Percentiles rank a stretch among this genome's conserved stretches.
Conservation (phyloP, 2,888 invertebrate genomes). For the Synanthedon myopaeformis region DNA sequence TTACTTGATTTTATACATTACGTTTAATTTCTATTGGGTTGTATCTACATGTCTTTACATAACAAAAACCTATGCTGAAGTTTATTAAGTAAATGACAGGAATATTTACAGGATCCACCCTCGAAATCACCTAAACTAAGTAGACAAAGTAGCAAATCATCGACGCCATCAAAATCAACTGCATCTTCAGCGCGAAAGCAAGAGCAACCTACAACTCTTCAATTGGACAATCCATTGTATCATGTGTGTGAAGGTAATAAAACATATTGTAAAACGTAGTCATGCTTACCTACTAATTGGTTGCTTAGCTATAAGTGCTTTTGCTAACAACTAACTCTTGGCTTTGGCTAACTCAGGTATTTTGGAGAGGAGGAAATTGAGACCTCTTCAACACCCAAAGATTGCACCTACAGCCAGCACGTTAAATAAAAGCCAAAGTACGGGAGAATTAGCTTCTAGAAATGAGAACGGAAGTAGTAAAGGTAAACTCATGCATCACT, state of each 20-base stretch:
- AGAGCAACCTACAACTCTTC: conserved; percentile 43
- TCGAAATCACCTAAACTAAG: conserved; percentile 54
- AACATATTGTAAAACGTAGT: not conserved
- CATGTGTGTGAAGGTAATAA: conserved; percentile 80
- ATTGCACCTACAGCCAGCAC: conserved; percentile 32
- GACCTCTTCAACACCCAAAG: conserved; percentile 45
- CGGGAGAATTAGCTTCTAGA: conserved; percentile 64
- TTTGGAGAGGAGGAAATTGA: conserved; percentile 57
- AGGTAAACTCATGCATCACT: conserved; percentile 15
- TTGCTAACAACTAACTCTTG: conserved; percentile 28
- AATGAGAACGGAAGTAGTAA: conserved; percentile 49
- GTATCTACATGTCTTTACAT: not conserved
- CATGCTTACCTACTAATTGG: not conserved
- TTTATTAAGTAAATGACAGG: not conserved
- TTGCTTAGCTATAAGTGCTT: conserved; percentile 17
- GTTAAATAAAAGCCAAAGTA: conserved; percentile 69
- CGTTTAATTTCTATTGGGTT: not conserved
- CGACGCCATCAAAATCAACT: conserved; percentile 55
- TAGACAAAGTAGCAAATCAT: conserved; percentile 56
- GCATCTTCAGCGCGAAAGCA: conserved; percentile 42
- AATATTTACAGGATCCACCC: conserved; percentile 49
- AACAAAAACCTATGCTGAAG: not conserved
- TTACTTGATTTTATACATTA: not conserved
- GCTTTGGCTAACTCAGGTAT: conserved; percentile 47
- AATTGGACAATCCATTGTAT: conserved; percentile 80